Evolutionary conservation across 2,888 invertebrate genomes (phyloP).

Genomic region (Scelioninae gen. 1): DNA sequence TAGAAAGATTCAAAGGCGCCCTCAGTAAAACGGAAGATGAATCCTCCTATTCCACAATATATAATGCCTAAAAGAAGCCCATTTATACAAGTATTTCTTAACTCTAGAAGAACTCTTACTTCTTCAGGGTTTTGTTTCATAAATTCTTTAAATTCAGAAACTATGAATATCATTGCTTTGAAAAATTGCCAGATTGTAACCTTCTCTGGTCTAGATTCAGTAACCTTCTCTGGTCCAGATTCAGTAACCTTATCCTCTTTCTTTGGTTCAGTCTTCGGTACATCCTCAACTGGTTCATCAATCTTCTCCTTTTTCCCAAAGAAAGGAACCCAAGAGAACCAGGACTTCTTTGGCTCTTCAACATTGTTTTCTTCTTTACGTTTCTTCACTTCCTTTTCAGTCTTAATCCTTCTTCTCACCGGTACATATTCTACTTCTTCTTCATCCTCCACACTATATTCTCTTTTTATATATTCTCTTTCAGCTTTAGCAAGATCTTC

Average conservation of each 20-base stretch:
- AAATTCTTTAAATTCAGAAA: slow-evolving; percentile 85
- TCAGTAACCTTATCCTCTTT: background rate
- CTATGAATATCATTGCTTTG: slow-evolving; percentile 73
- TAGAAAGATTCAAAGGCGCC: slow-evolving; percentile 93
- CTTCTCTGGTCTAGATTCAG: slow-evolving; percentile 27
- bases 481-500: slow-evolving; percentile 73
- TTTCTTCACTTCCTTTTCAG: slow-evolving; percentile 72
- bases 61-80: slow-evolving; percentile 89
- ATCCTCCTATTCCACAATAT: slow-evolving; percentile 91
- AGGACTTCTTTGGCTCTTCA: slow-evolving; percentile 76
- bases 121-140: slow-evolving; percentile 86
- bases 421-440: slow-evolving; percentile 71
- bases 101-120: slow-evolving; percentile 85
- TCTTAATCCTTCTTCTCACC: slow-evolving; percentile 73
- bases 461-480: slow-evolving; percentile 76
- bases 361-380: slow-evolving; percentile 77
- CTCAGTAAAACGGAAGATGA: slow-evolving; percentile 92
- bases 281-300: slow-evolving; percentile 78
- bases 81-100: slow-evolving; percentile 89
- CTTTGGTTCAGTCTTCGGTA: slow-evolving; percentile 68
- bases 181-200: slow-evolving; percentile 77
- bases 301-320: slow-evolving; percentile 76
- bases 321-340: slow-evolving; percentile 78
- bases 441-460: slow-evolving; percentile 75
- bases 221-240: background rate